Evolutionary conservation across 2,113 vertebrate species (phyloP).

Genomic region (Daphoenositta chrysoptera): DNA sequence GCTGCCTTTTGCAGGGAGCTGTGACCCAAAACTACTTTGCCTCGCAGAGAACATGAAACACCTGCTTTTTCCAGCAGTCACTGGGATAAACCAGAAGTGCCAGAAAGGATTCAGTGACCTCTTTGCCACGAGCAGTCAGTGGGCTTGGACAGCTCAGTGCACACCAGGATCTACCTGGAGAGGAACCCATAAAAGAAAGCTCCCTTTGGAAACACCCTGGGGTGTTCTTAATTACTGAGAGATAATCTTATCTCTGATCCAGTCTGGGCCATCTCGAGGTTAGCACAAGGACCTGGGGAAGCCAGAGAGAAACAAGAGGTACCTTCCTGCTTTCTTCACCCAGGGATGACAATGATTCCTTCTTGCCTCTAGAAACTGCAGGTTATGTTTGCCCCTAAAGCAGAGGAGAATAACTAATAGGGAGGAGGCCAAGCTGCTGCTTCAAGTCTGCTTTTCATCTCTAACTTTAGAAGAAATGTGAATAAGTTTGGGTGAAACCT

Average conservation of each 20-base stretch:
- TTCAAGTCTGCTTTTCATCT: neutral
- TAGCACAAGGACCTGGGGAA: neutral
- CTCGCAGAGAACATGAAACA: fast-evolving
- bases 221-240: neutral
- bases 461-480: neutral
- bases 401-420: neutral
- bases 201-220: neutral
- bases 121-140: neutral
- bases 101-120: neutral
- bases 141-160: neutral
- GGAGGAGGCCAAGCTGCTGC: neutral
- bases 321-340: neutral
- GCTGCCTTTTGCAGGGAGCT: neutral
- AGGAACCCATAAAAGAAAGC: neutral
- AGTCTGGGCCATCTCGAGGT: neutral
- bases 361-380: neutral
- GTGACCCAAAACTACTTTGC: neutral
- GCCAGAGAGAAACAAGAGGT: neutral
- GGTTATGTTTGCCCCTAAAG: neutral
- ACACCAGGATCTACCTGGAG: neutral
- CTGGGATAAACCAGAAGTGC: neutral
- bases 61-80: neutral
- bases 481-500: neutral
- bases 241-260: neutral
- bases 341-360: neutral